These are phyloP conservation scores for Stegostoma tigrinum DNA, from an alignment of 2,113 vertebrate species.

Conservation along the genomic window DNA sequence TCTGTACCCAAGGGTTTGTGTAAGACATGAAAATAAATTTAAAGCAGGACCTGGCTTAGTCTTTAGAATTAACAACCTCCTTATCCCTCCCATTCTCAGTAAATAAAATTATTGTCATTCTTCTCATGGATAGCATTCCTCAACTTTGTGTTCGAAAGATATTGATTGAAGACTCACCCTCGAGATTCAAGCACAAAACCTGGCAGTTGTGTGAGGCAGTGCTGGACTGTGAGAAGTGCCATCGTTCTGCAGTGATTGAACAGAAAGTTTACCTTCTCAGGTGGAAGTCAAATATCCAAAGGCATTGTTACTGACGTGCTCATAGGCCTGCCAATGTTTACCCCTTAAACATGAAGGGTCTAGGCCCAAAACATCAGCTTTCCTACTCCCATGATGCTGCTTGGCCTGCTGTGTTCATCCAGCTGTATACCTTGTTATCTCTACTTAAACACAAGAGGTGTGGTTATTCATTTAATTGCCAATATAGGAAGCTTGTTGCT, in stretches of 20 bases:
- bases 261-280: not conserved
- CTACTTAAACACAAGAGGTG: not conserved
- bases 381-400: no score
- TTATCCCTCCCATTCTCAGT: not conserved
- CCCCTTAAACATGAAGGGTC: not conserved
- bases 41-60: not conserved
- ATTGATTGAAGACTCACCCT: not conserved
- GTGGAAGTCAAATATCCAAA: not conserved
- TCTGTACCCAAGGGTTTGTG: not conserved
- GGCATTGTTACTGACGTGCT: not conserved
- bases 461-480: not conserved
- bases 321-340: not conserved
- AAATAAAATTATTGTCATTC: not conserved
- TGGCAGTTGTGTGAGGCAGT: not conserved
- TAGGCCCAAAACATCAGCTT: no score
- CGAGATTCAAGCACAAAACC: not conserved
- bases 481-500: not conserved
- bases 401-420: no score
- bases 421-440: no score
- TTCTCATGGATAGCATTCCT: not conserved
- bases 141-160: not conserved
- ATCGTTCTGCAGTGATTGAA: not conserved
- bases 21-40: not conserved
- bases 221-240: not conserved
- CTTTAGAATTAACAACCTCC: not conserved